Percentiles rank a stretch among this genome's conserved stretches.
These are phyloP conservation scores for Coelopa frigida DNA, from an alignment of 1,140 invertebrate species.

Conservation along the genomic window DNA sequence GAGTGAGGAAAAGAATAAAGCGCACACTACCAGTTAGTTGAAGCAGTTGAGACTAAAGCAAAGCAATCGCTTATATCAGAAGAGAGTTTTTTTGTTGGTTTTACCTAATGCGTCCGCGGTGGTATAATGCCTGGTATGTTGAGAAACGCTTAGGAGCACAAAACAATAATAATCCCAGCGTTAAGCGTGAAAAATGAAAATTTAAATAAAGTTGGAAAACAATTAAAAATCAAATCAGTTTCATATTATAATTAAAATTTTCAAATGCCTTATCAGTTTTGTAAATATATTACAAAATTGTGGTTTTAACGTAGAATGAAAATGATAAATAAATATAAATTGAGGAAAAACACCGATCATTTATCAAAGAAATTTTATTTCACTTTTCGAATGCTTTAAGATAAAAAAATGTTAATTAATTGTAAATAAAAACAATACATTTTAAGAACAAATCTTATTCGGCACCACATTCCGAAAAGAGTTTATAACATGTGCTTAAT, in stretches of 20 bases:
- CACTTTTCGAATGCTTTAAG: not conserved
- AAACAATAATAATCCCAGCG: conserved; percentile 7
- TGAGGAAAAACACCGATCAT: not conserved
- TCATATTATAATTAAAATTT: not conserved
- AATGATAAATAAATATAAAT: no score
- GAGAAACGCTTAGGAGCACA: conserved; percentile 44
- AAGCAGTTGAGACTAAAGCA: no score
- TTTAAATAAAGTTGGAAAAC: not conserved
- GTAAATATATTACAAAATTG: no score
- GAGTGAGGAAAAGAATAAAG: no score
- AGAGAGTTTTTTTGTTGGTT: no score
- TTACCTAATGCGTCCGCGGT: conserved; percentile 43
- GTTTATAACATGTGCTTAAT: conserved; percentile 49
- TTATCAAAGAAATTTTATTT: conserved; percentile 4
- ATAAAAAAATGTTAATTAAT: not conserved
- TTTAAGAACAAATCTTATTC: conserved; percentile 3
- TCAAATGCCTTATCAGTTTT: no score
- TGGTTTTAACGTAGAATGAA: no score
- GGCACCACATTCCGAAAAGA: not conserved
- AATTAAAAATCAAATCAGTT: conserved; percentile 6
- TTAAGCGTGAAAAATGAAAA: not conserved
- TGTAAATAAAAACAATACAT: not conserved
- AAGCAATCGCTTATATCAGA: no score
- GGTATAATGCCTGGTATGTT: conserved; percentile 43
- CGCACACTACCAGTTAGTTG: no score